Evolutionary conservation across 2,888 invertebrate genomes (phyloP), one percentile per base, ranked within the genome.

Genomic region (Diloba caeruleocephala): DNA sequence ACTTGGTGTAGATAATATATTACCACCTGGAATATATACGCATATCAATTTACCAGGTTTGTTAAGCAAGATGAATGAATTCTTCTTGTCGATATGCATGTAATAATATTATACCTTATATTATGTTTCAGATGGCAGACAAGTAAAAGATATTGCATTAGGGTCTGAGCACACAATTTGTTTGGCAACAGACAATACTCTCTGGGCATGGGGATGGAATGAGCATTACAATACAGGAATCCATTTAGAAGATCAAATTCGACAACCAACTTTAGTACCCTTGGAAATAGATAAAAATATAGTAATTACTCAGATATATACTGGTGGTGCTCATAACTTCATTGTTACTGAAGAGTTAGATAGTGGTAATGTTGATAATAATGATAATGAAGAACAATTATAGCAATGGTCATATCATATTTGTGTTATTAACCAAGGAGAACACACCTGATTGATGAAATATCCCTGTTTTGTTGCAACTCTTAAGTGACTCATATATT

Each of bases 151-250:
- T 79, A 80, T 96, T 51, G 94, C 95, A 62, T 86, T 96, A 67
- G 98, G 98, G 1, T 97, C 97, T 0, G 97, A 98, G 76, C 98
- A 98, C 78, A 96, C 96, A 33, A 81, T 98, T 63, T 95, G 96
- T 57, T 85, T 97, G 60, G 94, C 95, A 71, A 94, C 92, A 57
- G 94, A 95, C 50, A 95, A 96, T 23, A 92, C 94, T 38, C 81
- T 97, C 4, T 96, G 95, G 78, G 95, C 96, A 13, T 98, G 98
- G 97, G 98, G 98, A 0, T 98, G 98, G 98, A 98, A 98, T 87
- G 98, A 98, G 78, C 98, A 98, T 88, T 97, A 96, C 28, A 97
- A 96, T 82, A 97, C 97, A 75, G 98, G 97, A 44, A 96, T 79
- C 26, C 62, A 62, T 32, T 71, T 95, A 19, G 69, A 69, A n/a